Evolutionary conservation across 37 sponge, comb jelly and placozoan species (phyloP), one percentile per base, ranked within the genome.

Genomic region (Mnemiopsis leidyi): DNA sequence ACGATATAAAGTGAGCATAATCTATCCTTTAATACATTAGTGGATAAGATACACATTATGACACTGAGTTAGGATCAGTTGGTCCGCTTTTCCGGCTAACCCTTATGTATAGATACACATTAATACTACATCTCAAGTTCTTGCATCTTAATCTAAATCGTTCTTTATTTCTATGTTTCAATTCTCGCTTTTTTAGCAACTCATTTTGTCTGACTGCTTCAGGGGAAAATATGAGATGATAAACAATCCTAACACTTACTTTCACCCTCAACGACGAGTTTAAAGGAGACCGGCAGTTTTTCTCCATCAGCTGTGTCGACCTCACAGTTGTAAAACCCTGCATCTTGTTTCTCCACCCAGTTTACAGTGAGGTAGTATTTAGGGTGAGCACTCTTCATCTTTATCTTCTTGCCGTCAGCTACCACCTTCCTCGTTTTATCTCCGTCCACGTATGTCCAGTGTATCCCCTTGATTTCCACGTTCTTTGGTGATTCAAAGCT

Each of bases 391-490:
- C 30, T 71, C 75, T 71, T 71, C 75, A 29, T n/a, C 30, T 71
- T 71, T 13, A 71, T 71, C 75, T 71, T 71, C 75, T 71, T 71
- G 5, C 75, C 75, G 75, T 71, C 75, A 71, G 75, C 75, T 18
- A 71, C 75, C 75, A 71, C 75, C 23, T 71, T 71, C 75, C 75
- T 71, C 3, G 30, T 71, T 24, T 71, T 71, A 24, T 18, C 75
- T 18, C 75, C 75, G 30, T 28, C 20, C 30, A 71, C 75, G 20
- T 71, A 71, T 13, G 75, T 71, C 75, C 75, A 71, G 75, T 13
- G 5, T 3, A 71, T 28, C 30, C 30, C 25, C 3, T 28, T 71
- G n/a, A 71, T 71, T 24, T 71, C 75, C 3, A 71, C 75, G 30
- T 71, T 28, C 30, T 71, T 71, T 3, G 75, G 75, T 5, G 75